Percentiles rank a stretch among this genome's conserved stretches.
Evolutionary conservation across 30 jellyfish, hydroid and myxozoan species (phyloP).

Genomic region (Morbakka virulenta): DNA sequence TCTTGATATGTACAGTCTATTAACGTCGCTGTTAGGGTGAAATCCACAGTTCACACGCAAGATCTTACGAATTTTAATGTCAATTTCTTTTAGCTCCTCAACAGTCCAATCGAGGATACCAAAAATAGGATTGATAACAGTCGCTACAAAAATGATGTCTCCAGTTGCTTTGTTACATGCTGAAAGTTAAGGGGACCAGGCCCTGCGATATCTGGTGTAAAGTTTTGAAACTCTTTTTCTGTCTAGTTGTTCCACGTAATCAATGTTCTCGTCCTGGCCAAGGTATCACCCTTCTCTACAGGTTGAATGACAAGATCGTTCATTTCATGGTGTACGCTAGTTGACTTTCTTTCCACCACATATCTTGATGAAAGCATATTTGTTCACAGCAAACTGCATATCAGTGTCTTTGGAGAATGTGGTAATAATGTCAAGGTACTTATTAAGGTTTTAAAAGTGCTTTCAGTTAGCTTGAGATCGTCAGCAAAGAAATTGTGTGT

Average conservation of each 20-base stretch:
- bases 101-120: too few species aligned
- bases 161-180: conserved; percentile 12
- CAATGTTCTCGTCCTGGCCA: background rate
- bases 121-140: too few species aligned
- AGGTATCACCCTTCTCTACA: background rate
- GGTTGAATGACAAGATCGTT: too few species aligned
- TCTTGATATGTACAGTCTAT: too few species aligned
- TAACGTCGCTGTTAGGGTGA: too few species aligned
- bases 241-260: background rate
- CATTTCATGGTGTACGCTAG: background rate
- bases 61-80: too few species aligned
- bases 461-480: too few species aligned
- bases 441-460: too few species aligned
- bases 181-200: background rate
- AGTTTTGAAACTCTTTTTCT: background rate
- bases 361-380: background rate
- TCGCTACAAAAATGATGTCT: too few species aligned
- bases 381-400: conserved; percentile 2
- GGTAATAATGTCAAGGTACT: background rate
- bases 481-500: too few species aligned
- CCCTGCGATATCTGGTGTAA: background rate
- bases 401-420: background rate
- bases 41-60: too few species aligned
- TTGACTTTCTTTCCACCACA: background rate
- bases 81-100: too few species aligned